Base-by-base conservation (phyloP, 1,140 invertebrate species). In the Habropoda laboriosa region DNA sequence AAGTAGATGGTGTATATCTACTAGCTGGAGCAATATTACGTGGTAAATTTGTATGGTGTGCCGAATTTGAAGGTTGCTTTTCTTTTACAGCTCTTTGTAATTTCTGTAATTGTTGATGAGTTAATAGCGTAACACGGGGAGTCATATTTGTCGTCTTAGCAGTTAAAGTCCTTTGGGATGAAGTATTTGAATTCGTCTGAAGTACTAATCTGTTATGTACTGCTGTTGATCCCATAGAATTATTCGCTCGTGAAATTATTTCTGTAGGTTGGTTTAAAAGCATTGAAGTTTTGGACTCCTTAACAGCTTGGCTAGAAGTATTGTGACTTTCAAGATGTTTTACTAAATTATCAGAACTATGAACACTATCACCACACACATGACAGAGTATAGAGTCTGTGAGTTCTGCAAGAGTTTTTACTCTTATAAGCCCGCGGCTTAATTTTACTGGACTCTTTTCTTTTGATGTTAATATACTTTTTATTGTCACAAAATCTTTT, bases 331-430 rank as follows among this genome's bases (percentile, higher is more conserved):
- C 2, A 8, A n/a, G 12, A 40, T 87, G 86, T 2, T 76, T 60
- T 0, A 0, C 63, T 12, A 75, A 55, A 8, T 61, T 51, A 0
- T 55, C 40, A 24, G 3, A 2, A 18, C 24, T 61, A 3, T 85
- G 74, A 32, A 83, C 80, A 6, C 35, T 21, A 30, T 27, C 32
- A 16, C 32, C 32, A 18, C 81, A 86, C 6, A 3, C 0, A 0
- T 49, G 0, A 13, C 82, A 83, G 1, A 55, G 24, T 6, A 21
- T 1, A 40, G 38, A 8, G 1, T 45, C 76, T 21, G 49, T 79
- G 2, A 89, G 53, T 4, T 89, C 88, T 5, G 79, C 78, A 4
- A 89, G 64, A 51, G 76, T 80, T 32, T 86, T 89, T 0, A 89
- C 88, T 0, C 88, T 79, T 42, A 89, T 42, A 27, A 88, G 83